Conservation (phyloP, 2,888 invertebrate species). For the Nipponacmea schrenckii region DNA sequence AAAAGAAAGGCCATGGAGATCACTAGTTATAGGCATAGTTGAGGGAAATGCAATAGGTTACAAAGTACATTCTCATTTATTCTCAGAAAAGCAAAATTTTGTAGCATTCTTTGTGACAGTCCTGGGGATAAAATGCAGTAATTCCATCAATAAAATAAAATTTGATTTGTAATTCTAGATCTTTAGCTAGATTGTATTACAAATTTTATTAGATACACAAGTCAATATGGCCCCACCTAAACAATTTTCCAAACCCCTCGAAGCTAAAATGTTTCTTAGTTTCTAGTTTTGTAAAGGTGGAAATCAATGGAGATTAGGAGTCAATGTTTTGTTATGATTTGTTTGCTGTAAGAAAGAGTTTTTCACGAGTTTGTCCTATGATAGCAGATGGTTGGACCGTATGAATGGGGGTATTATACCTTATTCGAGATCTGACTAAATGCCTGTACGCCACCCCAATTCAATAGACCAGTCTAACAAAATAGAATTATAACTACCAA, state of each 20-base stretch:
- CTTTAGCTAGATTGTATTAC: no score
- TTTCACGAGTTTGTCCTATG: background rate
- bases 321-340: slow-evolving; percentile 31
- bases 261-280: no score
- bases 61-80: background rate
- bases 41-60: background rate
- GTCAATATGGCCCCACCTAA: no score
- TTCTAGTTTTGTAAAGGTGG: no score
- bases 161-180: no score
- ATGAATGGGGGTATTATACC: slow-evolving; percentile 24
- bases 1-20: background rate
- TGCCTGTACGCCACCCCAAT: slow-evolving; percentile 17
- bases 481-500: background rate
- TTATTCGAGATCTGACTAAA: slow-evolving; percentile 19
- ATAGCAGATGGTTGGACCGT: background rate
- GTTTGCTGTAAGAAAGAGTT: background rate
- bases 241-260: no score
- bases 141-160: no score
- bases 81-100: background rate
- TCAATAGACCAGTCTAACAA: slow-evolving; percentile 13
- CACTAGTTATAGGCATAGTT: background rate
- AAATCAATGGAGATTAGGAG: slow-evolving; percentile 19
- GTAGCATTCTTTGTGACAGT: no score
- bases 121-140: no score
- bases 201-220: no score